Percentiles rank a stretch among this genome's conserved stretches.
These are phyloP conservation scores for Silurus meridionalis DNA, from an alignment of 2,113 vertebrate genomes.

Conservation along the genomic window DNA sequence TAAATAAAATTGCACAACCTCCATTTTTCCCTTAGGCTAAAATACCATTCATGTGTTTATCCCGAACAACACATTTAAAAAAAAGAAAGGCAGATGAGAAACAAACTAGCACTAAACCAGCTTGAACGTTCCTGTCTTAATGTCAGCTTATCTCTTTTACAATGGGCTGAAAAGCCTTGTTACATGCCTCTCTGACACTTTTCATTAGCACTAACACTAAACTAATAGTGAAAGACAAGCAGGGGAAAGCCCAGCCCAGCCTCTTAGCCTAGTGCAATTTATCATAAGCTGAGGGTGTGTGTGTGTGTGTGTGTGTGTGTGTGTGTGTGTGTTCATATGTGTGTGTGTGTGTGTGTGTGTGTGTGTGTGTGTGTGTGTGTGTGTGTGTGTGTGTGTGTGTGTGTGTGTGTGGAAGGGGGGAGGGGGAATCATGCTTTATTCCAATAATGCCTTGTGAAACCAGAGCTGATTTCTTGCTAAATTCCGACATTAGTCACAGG, in stretches of 20 bases:
- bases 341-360: slow-evolving; percentile 70
- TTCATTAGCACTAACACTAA: slow-evolving; percentile 83
- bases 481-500: slow-evolving; percentile 98
- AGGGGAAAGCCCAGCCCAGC: slow-evolving; percentile 63
- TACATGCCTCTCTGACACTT: slow-evolving; percentile 80
- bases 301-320: slow-evolving; percentile 67
- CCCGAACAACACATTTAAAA: slow-evolving; percentile 7
- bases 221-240: slow-evolving; percentile 77
- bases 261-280: slow-evolving; percentile 85
- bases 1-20: background rate
- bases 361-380: slow-evolving; percentile 68
- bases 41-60: slow-evolving; percentile 5
- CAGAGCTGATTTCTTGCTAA: slow-evolving; percentile 99
- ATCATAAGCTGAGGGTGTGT: slow-evolving; percentile 79
- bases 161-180: slow-evolving; percentile 72
- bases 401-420: slow-evolving; percentile 74
- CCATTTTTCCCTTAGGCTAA: slow-evolving; percentile 2
- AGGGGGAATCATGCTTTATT: slow-evolving; percentile 84
- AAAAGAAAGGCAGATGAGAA: slow-evolving; percentile 18
- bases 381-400: slow-evolving; percentile 74
- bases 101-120: slow-evolving; percentile 62
- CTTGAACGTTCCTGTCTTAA: slow-evolving; percentile 58
- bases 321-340: slow-evolving; percentile 75
- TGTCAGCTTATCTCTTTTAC: slow-evolving; percentile 70
- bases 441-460: slow-evolving; percentile 87